Evolutionary conservation across 2,797 vertebrate species (phyloP), one percentile per base, ranked within the genome.

Genomic region (Synanceia verrucosa): DNA sequence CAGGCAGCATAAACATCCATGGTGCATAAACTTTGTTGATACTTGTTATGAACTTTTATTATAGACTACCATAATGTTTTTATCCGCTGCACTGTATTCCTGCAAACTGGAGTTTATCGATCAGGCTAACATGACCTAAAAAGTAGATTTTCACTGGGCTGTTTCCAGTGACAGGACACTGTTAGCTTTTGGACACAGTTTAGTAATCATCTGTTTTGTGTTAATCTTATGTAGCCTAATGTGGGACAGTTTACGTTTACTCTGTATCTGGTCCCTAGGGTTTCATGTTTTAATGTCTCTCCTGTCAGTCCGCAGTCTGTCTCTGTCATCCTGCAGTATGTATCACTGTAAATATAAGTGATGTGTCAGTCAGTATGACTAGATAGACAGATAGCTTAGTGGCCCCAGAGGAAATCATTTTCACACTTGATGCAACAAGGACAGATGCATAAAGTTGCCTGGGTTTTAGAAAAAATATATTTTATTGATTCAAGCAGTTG

Each of bases 221-320:
- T 70, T 58, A 8, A 43, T n/a, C n/a, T n/a, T n/a, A n/a, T 37
- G 1, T 8, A 21, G 50, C 18, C n/a, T 13, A 37, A 53, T 59
- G 23, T 50, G 5, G 53, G 36, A 10, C 33, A 39, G 60, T 57
- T 61, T 26, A 14, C 10, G 51, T 61, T 56, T 33, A 68, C 11
- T 47, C 36, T 33, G 52, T 31, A n/a, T 43, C 44, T 62, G 18
- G 33, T 29, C 12, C 34, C 3, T 34, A n/a, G n/a, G 23, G 23
- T 61, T 44, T 70, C 2, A 29, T 33, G 7, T 50, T 58, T 52
- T 21, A 37, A 55, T 7, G 1, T 39, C n/a, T 52, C 21, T 36
- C 24, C 53, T 56, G 56, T 71, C 39, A 64, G 37, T 31, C 33
- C 29, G 39, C 58, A 59, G 74, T 71, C 69, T 61, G 64, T 71